Evolutionary conservation across 30 jellyfish, hydroid and myxozoan species (phyloP).

Genomic region (Hydra vulgaris): DNA sequence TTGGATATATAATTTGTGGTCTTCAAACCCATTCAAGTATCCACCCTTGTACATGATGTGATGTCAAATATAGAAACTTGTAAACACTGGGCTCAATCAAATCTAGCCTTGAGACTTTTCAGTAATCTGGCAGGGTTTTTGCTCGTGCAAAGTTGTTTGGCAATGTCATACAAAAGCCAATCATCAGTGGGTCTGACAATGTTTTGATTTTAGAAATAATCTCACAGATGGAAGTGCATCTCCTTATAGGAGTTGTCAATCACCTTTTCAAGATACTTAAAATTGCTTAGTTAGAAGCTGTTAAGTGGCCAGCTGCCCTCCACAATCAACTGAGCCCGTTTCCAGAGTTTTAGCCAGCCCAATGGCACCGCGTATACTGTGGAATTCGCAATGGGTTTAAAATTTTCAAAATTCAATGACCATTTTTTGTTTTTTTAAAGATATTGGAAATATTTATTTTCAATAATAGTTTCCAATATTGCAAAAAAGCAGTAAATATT

Average conservation of each 20-base stretch:
- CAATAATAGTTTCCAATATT: no score
- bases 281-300: background rate
- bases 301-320: background rate
- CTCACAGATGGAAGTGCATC: background rate
- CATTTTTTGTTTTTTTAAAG: no score
- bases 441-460: no score
- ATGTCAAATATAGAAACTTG: background rate
- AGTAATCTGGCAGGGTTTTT: background rate
- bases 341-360: no score
- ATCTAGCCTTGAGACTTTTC: background rate
- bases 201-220: background rate
- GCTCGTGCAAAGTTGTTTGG: background rate
- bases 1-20: background rate
- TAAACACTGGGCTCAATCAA: background rate
- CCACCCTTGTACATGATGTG: background rate
- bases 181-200: background rate
- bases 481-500: no score
- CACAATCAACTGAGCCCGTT: background rate
- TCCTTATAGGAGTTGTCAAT: background rate
- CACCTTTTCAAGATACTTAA: background rate
- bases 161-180: background rate
- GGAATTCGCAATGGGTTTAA: no score
- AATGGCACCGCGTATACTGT: no score
- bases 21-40: background rate
- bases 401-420: no score